Base-by-base conservation (phyloP, 2,888 invertebrate genomes). In the Heterodera filipjevi region DNA sequence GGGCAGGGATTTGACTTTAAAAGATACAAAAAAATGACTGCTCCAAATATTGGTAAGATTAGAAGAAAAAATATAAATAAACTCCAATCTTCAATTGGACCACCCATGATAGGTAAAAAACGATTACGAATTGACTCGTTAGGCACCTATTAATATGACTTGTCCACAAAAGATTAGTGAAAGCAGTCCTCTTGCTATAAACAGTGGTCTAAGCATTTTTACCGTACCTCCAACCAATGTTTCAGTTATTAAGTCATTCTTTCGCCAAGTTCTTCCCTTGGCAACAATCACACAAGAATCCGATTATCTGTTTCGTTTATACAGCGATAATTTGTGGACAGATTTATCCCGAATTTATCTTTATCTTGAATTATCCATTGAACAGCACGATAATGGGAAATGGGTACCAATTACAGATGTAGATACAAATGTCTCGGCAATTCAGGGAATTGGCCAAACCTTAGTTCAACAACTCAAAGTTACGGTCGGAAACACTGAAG, bases 401-500 rank as follows among this genome's bases (percentile, higher is more conserved):
- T 64, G 68, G 68, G 77, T 53, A 12, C 6, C 78, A 27, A 35
- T 78, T 19, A 27, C 14, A 8, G 19, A 64, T 22, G n/a, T n/a
- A n/a, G 32, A 49, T 19, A 16, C 8, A 8, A 30, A 5, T 12
- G 44, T 71, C 3, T 46, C n/a, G 10, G 35, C 72, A 0, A 77
- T 77, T 30, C 77, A 77, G 33, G 44, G 39, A 19, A 44, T 78
- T 27, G 78, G 78, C 3, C 78, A 68, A 12, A 77, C 78, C 10
- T 78, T 78, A 79, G 66, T 79, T 8, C 74, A 76, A 22, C 74
- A n/a, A n/a, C n/a, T n/a, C n/a, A n/a, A n/a, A n/a, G n/a, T n/a
- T n/a, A n/a, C n/a, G n/a, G n/a, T n/a, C n/a, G n/a, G n/a, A n/a
- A n/a, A n/a, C n/a, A n/a, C n/a, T n/a, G n/a, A n/a, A n/a, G n/a